phyloP scores from a whole-genome alignment of 2,888 invertebrate species.

The Pharmacophagus antenor region DNA sequence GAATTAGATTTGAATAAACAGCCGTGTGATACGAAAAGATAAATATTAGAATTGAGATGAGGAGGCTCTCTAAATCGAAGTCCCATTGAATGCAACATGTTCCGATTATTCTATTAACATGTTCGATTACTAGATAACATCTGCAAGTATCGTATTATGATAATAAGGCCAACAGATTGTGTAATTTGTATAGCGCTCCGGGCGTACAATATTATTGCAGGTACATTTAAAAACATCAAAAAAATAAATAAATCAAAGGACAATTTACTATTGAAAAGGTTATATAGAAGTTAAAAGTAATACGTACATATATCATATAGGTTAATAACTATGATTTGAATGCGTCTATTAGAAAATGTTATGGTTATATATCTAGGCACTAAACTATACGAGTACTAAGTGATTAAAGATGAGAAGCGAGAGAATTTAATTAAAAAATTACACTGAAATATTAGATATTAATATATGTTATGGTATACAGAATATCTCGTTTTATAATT shows the following conservation, averaged over 20 bases:
- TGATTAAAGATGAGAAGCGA: no score
- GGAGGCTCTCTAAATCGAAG: conserved; percentile 33
- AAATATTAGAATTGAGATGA: conserved; percentile 46
- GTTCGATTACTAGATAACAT: conserved; percentile 55
- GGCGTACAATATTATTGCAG: conserved; percentile 26
- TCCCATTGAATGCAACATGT: conserved; percentile 44
- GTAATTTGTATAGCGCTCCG: conserved; percentile 26
- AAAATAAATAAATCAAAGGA: not conserved
- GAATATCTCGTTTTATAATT: no score
- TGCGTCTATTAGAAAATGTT: no score
- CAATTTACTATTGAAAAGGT: not conserved
- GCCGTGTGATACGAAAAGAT: conserved; percentile 53
- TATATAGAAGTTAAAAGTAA: no score
- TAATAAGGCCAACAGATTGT: conserved; percentile 37
- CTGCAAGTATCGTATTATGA: conserved; percentile 49
- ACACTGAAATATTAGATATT: no score
- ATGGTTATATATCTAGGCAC: no score
- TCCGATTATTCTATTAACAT: conserved; percentile 58
- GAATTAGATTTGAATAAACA: conserved; percentile 64
- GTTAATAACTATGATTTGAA: no score
- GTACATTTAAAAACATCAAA: not conserved
- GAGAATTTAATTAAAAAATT: no score
- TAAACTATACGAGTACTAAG: no score
- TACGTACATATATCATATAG: no score
- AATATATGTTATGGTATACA: no score